phyloP scores from a whole-genome alignment of 2,888 invertebrate species.

The Anorthoa munda region DNA sequence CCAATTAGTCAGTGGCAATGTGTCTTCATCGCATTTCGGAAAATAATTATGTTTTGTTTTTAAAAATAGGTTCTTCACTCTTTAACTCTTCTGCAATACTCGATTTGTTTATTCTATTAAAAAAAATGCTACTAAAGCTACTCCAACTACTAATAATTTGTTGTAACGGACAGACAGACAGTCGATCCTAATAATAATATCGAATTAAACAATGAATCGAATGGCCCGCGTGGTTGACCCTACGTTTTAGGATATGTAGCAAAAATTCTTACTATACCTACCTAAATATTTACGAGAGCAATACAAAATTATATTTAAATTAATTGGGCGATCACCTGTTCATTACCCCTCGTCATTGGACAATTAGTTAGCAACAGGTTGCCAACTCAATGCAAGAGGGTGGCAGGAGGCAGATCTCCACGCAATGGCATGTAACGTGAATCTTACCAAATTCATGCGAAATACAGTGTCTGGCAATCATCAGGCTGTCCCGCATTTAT shows the following conservation, averaged over 20 bases:
- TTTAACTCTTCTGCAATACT: background rate
- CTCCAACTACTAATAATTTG: background rate
- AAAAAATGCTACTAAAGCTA: background rate
- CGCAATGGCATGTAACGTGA: background rate
- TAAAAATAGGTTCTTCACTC: background rate
- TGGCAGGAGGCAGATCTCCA: background rate
- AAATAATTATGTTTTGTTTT: background rate
- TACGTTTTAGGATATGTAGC: conserved; percentile 42
- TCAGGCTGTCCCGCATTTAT: background rate
- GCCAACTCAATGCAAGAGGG: background rate
- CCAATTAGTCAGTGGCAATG: background rate
- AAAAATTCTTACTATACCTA: background rate
- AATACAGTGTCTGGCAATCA: conserved; percentile 15
- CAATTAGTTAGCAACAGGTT: conserved; percentile 48
- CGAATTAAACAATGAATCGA: conserved; percentile 65
- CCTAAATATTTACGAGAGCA: background rate
- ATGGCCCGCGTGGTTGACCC: conserved; percentile 65
- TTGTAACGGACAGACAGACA: conserved; percentile 40
- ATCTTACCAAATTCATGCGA: conserved; percentile 21
- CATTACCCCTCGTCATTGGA: conserved; percentile 11
- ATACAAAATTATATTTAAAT: conserved; percentile 5
- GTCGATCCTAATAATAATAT: conserved; percentile 65
- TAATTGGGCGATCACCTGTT: conserved; percentile 14
- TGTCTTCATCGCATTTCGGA: background rate
- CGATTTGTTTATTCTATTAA: background rate